Base-by-base conservation (phyloP, 2,888 invertebrate genomes). In the Harpagoxenus sublaevis region DNA sequence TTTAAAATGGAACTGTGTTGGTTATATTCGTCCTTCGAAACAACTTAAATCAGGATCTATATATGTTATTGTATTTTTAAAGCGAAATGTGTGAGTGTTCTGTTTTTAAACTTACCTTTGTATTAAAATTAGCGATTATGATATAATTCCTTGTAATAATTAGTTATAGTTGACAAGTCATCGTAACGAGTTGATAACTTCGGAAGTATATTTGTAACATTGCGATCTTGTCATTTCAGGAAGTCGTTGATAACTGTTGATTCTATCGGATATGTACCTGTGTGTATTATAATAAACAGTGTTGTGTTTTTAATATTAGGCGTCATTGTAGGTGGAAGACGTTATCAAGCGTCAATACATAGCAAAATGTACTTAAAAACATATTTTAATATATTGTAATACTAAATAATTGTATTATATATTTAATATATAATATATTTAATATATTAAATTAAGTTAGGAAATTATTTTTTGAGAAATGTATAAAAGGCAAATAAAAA, bases 381-480 rank as follows among this genome's bases (percentile, higher is more conserved):
- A 39, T 23, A 63, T 63, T 39, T 35, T 42, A 65, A 6, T 65
- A 28, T 28, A 66, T 45, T 66, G 3, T 65, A 23, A 65, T 23
- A 63, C 4, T 63, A 65, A 65, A 6, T 63, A 39, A 39, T 35
- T 39, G 9, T n/a, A 63, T 63, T 39, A n/a, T 35, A 35, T 0
- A 35, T 35, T 35, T 0, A 63, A 10, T 12, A 31, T 31, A 63
- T 28, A 35, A 57, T 28, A 60, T 23, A 65, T 42, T 65, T 65
- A 65, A 65, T 42, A 65, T 23, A 65, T 23, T 42, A 65, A 65
- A 65, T n/a, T 10, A 62, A n/a, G 4, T n/a, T 39, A 39, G 31
- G 15, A 12, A 4, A 35, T 9, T 62, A 39, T 63, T 39, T 39
- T 63, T 39, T 0, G 15, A 0, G 15, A 23, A 42, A 15, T 63